phyloP scores from a whole-genome alignment of 2,888 invertebrate genomes.

The Lasioglossum figueresi region DNA sequence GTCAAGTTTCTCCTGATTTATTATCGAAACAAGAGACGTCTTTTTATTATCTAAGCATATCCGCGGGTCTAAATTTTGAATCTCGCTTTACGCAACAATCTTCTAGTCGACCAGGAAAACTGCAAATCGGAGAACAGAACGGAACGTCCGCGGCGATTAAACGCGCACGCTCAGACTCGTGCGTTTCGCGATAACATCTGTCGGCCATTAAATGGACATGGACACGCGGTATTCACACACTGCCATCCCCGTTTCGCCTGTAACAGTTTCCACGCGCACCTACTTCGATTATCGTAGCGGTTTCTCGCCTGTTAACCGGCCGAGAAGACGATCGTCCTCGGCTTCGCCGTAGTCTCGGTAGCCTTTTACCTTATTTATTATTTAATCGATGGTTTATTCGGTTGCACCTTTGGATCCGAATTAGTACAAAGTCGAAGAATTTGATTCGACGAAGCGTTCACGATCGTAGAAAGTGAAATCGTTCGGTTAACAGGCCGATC shows the following conservation, averaged over 20 bases:
- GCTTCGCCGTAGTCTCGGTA: not conserved
- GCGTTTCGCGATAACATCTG: conserved; percentile 5
- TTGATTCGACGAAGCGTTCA: not conserved
- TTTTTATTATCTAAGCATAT: conserved; percentile 35
- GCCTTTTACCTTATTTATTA: not conserved
- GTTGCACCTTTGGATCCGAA: not conserved
- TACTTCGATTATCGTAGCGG: not conserved
- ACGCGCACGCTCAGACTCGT: not conserved
- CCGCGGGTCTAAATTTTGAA: conserved; percentile 54
- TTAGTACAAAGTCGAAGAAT: not conserved
- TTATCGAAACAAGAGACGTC: conserved; percentile 18
- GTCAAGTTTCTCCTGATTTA: conserved; percentile 20
- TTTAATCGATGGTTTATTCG: not conserved
- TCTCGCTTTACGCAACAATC: conserved; percentile 42
- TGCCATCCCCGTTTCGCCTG: not conserved
- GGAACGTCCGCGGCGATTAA: conserved; percentile 9
- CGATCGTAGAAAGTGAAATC: not conserved
- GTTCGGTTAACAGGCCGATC: not conserved
- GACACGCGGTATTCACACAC: not conserved
- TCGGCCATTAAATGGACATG: not conserved
- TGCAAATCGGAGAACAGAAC: conserved; percentile 23
- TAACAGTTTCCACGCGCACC: conserved; percentile 5
- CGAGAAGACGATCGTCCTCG: not conserved
- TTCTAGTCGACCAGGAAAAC: conserved; percentile 59
- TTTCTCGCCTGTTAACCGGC: not conserved